Evolutionary conservation across 2,888 invertebrate species (phyloP), one percentile per base, ranked within the genome.

Genomic region (Meteorus cinctellus): DNA sequence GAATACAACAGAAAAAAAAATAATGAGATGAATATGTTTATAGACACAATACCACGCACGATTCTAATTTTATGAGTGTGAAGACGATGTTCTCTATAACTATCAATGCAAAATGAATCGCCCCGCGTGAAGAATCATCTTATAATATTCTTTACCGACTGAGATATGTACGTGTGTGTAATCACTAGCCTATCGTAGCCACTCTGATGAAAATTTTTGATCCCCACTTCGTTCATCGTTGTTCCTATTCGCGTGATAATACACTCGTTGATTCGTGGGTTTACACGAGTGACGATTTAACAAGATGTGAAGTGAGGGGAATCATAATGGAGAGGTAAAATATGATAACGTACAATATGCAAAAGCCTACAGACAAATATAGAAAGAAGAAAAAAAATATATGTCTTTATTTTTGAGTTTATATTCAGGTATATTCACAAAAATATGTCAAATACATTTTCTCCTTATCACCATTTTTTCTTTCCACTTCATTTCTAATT

Each of bases 81-180:
- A 60, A 70, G 36, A 60, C 31, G 41, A 70, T 55, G 36, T 55
- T 55, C 55, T 55, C 19, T 19, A 55, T 55, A 55, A 55, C 19
- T 41, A 63, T 45, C 62, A 27, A 24, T 45, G 62, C 63, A 72
- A 70, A 41, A 70, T 63, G 63, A 63, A 63, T 63, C 27, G 45
- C 41, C 72, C 63, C 72, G 62, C 63, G 27, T 16, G 41, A 70
- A 60, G 60, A 19, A 60, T 34, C 36, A 41, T 70, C 59, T 59
- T 48, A 68, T 48, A 27, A 66, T 69, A 51, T 72, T 72, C 41
- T 72, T 72, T 72, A 72, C 63, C 72, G 72, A 72, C 72, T 72
- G 62, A 63, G 72, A 41, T 41, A 65, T 41, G 4, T 24, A 1
- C 10, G 41, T 41, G 31, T 16, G 5, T 65, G 65, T 65, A 34